phyloP scores from a whole-genome alignment of 1,140 invertebrate species.

The Zaprionus nigranus region DNA sequence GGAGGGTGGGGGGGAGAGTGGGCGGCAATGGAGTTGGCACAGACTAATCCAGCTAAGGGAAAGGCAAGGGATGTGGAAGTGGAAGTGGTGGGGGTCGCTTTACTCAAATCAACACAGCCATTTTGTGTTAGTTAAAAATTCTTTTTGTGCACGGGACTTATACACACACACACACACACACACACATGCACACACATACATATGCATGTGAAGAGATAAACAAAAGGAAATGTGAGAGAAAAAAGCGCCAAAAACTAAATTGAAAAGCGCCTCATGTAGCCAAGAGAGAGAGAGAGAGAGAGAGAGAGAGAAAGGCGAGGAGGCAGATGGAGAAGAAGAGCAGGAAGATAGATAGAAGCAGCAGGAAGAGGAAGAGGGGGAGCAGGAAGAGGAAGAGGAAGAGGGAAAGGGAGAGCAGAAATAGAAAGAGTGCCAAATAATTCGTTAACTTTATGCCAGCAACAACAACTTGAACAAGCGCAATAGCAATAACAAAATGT shows the following conservation, averaged over 20 bases:
- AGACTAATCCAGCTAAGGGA: constrained; percentile 8
- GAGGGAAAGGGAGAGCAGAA: not conserved
- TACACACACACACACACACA: constrained; percentile 6
- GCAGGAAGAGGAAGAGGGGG: not conserved
- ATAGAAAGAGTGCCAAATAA: no score
- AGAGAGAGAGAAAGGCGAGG: no score
- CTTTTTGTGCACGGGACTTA: constrained; percentile 62
- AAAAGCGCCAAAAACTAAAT: constrained; percentile 71
- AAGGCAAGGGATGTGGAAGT: not conserved
- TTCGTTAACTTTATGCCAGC: no score
- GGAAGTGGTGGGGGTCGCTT: constrained; percentile 7
- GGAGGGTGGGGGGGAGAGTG: not conserved
- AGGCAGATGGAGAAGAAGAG: no score
- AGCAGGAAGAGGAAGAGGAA: not conserved
- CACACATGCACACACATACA: constrained; percentile 24
- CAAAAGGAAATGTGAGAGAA: constrained; percentile 25
- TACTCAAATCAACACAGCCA: constrained; percentile 74
- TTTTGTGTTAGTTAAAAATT: constrained; percentile 82
- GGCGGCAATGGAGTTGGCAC: constrained; percentile 14
- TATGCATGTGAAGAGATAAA: constrained; percentile 1
- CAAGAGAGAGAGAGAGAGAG: not conserved
- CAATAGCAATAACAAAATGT: not conserved
- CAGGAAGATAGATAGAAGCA: no score
- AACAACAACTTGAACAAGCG: no score
- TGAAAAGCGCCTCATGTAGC: constrained; percentile 47